phyloP scores from a whole-genome alignment of 2,888 invertebrate species.

The Caenorhabditis sp. region DNA sequence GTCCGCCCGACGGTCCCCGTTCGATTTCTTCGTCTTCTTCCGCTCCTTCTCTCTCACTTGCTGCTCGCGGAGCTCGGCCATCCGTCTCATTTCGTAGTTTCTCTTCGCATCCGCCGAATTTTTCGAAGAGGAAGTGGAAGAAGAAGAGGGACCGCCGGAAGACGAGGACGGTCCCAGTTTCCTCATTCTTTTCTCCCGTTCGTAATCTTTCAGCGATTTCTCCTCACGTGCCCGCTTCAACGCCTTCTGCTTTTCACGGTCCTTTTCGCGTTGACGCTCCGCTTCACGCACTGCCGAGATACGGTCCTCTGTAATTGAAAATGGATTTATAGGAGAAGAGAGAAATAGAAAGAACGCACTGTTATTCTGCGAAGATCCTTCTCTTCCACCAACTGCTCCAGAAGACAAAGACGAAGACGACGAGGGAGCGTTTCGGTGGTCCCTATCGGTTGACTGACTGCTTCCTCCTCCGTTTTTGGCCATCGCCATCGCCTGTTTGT shows the following conservation, averaged over 20 bases:
- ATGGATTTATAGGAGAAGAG: neutral
- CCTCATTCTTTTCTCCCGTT: slow-evolving; percentile 26
- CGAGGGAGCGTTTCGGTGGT: too few relatives aligned
- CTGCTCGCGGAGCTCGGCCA: slow-evolving; percentile 48
- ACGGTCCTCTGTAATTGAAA: slow-evolving; percentile 27
- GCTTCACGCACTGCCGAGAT: slow-evolving; percentile 29
- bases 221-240: slow-evolving; percentile 37
- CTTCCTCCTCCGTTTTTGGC: neutral
- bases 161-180: slow-evolving; percentile 6
- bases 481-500: slow-evolving; percentile 51
- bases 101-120: slow-evolving; percentile 1
- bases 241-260: slow-evolving; percentile 28
- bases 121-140: slow-evolving; percentile 1
- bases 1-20: neutral
- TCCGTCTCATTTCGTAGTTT: slow-evolving; percentile 44
- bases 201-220: slow-evolving; percentile 9
- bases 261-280: slow-evolving; percentile 44
- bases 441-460: too few relatives aligned
- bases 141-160: neutral
- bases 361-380: too few relatives aligned
- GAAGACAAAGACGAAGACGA: too few relatives aligned
- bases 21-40: slow-evolving; percentile 24
- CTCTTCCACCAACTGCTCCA: too few relatives aligned
- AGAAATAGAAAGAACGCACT: too few relatives aligned
- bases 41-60: slow-evolving; percentile 38